phyloP scores from a whole-genome alignment of 2,797 vertebrate species.

The Acipenser oxyrinchus region DNA sequence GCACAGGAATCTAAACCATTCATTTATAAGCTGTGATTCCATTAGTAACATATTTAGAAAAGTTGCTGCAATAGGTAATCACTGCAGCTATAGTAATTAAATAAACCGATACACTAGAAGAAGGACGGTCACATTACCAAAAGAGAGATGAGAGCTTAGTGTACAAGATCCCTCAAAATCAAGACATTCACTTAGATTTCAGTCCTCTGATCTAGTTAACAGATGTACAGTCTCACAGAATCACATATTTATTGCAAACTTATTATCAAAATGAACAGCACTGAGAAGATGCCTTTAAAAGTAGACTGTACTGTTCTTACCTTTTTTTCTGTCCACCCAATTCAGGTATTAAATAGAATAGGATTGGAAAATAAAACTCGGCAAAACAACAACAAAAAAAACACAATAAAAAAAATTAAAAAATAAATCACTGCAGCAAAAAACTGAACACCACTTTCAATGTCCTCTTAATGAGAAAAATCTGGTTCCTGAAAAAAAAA shows the following conservation, averaged over 20 bases:
- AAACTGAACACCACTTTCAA: conserved; percentile 35
- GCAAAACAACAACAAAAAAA: background rate
- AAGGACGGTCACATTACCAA: conserved; percentile 4
- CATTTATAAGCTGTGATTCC: conserved; percentile 1
- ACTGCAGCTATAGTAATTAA: conserved; percentile 6
- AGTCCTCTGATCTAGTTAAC: too few species aligned
- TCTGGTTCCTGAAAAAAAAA: conserved; percentile 38
- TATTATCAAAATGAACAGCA: too few species aligned
- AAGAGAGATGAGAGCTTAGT: too few species aligned
- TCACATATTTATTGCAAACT: too few species aligned
- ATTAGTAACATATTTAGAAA: conserved; percentile 13
- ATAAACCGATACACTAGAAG: background rate
- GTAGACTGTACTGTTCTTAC: conserved; percentile 40
- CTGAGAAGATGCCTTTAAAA: too few species aligned
- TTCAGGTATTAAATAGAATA: conserved; percentile 28
- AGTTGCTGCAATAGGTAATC: background rate
- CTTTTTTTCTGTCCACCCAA: conserved; percentile 28
- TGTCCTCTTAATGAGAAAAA: conserved; percentile 59
- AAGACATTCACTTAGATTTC: too few species aligned
- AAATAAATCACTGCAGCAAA: conserved; percentile 30
- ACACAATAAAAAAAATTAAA: conserved; percentile 11
- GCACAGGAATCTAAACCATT: background rate
- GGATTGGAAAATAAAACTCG: conserved; percentile 16
- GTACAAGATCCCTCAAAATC: too few species aligned
- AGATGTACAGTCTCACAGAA: too few species aligned